Evolutionary conservation across 2,113 vertebrate species (phyloP).

Genomic region (Rhinogobius similis): DNA sequence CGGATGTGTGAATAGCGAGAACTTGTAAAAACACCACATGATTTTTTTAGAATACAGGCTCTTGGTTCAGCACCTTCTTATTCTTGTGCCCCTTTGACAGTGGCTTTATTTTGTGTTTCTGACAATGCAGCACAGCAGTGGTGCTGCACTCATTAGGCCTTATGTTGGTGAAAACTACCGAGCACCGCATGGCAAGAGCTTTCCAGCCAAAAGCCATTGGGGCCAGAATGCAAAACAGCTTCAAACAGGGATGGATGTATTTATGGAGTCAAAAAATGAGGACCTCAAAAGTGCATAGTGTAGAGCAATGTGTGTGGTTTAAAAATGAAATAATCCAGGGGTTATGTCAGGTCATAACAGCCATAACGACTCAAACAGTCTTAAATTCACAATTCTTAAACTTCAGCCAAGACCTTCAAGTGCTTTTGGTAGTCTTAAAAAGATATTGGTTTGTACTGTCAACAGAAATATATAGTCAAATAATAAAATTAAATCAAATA

Average conservation of each 20-base stretch:
- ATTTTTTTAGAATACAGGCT: conserved; percentile 18
- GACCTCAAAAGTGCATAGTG: conserved; percentile 1
- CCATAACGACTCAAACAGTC: conserved; percentile 21
- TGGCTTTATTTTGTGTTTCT: conserved; percentile 23
- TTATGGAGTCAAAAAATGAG: background rate
- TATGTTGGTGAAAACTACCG: conserved; percentile 14
- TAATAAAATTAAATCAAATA: too few relatives aligned
- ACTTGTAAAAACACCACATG: conserved; percentile 22
- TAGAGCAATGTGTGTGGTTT: background rate
- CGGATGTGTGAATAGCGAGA: background rate
- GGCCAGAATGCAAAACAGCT: conserved; percentile 37
- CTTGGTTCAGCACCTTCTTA: conserved; percentile 27
- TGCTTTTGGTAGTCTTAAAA: background rate
- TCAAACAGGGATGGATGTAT: background rate
- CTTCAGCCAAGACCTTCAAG: background rate
- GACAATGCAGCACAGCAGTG: conserved; percentile 31
- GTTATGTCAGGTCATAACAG: conserved; percentile 18
- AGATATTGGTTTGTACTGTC: background rate
- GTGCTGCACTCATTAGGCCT: conserved; percentile 38
- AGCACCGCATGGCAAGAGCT: conserved; percentile 29
- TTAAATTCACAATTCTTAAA: background rate
- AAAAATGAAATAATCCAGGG: conserved; percentile 6
- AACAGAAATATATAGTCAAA: background rate
- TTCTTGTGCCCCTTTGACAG: conserved; percentile 12
- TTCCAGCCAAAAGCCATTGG: conserved; percentile 20